phyloP scores from a whole-genome alignment of 2,113 vertebrate genomes.

The Oreochromis tanganicae region DNA sequence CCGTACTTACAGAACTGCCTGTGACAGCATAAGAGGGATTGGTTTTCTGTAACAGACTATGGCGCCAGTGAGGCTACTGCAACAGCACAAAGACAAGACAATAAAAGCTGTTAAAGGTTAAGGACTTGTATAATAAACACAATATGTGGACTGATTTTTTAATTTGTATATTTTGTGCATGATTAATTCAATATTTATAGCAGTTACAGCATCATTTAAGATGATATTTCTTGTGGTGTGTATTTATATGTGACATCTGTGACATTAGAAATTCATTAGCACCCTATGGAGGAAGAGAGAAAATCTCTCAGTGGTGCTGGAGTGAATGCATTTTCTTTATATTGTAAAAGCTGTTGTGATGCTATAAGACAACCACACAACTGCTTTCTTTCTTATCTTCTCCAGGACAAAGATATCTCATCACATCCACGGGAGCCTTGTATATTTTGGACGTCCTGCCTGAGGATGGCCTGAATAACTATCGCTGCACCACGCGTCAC shows the following conservation, averaged over 20 bases:
- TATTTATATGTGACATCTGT: not conserved
- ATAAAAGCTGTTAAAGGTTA: not conserved
- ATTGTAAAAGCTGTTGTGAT: not conserved
- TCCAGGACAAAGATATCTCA: conserved; percentile 97
- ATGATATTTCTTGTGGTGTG: not conserved
- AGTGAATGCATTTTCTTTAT: not conserved
- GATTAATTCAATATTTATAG: not conserved
- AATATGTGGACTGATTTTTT: not conserved
- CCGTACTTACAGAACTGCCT: conserved; percentile 1
- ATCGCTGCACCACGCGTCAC: conserved; percentile 95
- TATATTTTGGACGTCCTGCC: conserved; percentile 99
- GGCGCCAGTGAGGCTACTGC: not conserved
- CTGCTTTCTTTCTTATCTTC: not conserved
- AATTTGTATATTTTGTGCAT: not conserved
- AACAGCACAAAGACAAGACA: conserved; percentile 2
- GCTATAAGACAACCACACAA: not conserved
- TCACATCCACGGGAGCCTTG: conserved; percentile 99
- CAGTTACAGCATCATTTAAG: not conserved
- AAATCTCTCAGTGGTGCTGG: not conserved
- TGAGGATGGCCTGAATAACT: conserved; percentile 97
- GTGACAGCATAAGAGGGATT: conserved; percentile 40
- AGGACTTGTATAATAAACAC: not conserved
- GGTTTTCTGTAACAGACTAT: conserved; percentile 10
- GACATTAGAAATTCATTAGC: not conserved
- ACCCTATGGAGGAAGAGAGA: not conserved